Evolutionary conservation across 2,113 vertebrate genomes (phyloP).

Genomic region (Gasterosteus nipponicus): DNA sequence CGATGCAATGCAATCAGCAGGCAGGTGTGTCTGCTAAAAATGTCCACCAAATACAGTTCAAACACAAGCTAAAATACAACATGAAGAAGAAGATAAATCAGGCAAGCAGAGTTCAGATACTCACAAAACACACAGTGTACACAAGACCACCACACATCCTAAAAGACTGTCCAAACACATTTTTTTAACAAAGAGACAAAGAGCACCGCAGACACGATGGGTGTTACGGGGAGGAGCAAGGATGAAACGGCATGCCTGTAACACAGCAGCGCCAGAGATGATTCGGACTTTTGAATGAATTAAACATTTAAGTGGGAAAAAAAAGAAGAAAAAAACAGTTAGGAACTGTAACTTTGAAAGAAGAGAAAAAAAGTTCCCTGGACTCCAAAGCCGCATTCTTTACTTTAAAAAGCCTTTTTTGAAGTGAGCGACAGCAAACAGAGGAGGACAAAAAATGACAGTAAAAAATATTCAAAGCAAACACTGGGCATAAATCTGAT

Average conservation of each 20-base stretch:
- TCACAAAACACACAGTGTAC: constrained; percentile 26
- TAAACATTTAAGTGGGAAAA: neutral
- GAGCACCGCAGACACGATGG: constrained; percentile 32
- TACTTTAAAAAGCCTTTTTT: constrained; percentile 28
- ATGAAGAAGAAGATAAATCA: constrained; percentile 34
- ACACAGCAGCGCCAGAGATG: constrained; percentile 31
- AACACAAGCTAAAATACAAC: constrained; percentile 36
- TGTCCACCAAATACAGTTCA: constrained; percentile 26
- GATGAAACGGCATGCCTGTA: constrained; percentile 41
- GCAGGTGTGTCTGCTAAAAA: constrained; percentile 16
- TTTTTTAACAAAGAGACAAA: constrained; percentile 11
- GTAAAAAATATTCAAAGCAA: constrained; percentile 46
- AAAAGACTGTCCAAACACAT: neutral
- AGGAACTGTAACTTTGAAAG: neutral
- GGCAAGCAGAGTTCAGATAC: constrained; percentile 39
- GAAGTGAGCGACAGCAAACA: constrained; percentile 51
- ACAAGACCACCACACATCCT: constrained; percentile 41
- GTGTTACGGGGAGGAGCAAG: constrained; percentile 10
- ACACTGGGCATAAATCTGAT: constrained; percentile 12
- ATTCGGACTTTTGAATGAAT: constrained; percentile 12
- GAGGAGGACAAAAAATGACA: constrained; percentile 27
- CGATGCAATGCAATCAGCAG: constrained; percentile 21
- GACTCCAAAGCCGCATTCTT: neutral
- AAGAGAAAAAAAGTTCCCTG: neutral
- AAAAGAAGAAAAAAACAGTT: neutral